Evolutionary conservation across 2,113 vertebrate species (phyloP).

Genomic region (Vicugna pacos): DNA sequence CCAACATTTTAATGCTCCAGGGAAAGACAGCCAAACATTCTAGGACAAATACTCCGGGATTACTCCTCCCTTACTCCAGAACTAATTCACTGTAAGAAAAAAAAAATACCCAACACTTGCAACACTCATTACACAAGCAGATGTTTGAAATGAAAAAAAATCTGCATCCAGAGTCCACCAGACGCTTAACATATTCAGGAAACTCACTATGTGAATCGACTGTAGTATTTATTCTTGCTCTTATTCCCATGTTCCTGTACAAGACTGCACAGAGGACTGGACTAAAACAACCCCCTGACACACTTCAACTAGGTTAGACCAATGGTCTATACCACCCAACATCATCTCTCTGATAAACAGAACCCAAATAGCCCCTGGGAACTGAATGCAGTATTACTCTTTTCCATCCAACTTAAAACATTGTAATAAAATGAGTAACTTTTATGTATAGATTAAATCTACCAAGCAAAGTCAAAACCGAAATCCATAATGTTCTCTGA

Average conservation of each 20-base stretch:
- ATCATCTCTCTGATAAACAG: background rate
- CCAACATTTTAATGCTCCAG: background rate
- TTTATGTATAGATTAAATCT: background rate
- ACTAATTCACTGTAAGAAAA: background rate
- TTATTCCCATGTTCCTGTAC: background rate
- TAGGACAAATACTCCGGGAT: constrained; percentile 25
- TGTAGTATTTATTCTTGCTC: background rate
- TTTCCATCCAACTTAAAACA: background rate
- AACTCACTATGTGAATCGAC: background rate
- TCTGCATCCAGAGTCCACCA: background rate
- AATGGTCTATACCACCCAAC: background rate
- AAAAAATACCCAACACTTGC: background rate
- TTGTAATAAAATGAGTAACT: background rate
- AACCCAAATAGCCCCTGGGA: background rate
- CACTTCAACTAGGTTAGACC: background rate
- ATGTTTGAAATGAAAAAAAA: constrained; percentile 8
- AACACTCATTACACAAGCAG: background rate
- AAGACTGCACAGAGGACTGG: background rate
- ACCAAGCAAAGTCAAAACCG: constrained; percentile 10
- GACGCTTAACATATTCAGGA: background rate
- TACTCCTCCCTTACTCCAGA: background rate
- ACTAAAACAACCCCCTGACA: background rate
- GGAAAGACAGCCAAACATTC: background rate
- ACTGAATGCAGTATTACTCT: background rate
- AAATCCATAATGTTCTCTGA: background rate